Conservation (phyloP, 2,797 vertebrate genomes). For the Tragopan temminckii region DNA sequence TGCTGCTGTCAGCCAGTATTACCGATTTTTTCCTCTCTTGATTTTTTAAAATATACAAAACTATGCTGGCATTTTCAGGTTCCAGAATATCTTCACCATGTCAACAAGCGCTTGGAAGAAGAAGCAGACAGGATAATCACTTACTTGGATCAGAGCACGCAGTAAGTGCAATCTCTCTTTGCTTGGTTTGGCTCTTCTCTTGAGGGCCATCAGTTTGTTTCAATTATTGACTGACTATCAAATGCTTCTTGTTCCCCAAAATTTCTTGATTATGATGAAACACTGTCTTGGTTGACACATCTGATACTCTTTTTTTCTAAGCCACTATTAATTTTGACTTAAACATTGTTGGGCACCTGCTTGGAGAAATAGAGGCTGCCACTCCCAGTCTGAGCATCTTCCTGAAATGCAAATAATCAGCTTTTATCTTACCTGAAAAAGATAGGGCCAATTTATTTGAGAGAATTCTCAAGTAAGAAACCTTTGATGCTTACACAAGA, state of each 20-base stretch:
- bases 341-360: neutral
- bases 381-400: neutral
- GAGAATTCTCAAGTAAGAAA: neutral
- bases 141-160: conserved; percentile 99
- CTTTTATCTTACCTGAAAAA: conserved; percentile 26
- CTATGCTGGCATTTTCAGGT: conserved; percentile 85
- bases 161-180: conserved; percentile 86
- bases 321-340: neutral
- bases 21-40: neutral
- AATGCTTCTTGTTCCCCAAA: neutral
- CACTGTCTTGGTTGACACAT: conserved; percentile 32
- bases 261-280: conserved; percentile 32
- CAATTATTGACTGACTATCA: conserved; percentile 25
- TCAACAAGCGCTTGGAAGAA: conserved; percentile 98
- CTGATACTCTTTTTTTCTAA: conserved; percentile 5
- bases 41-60: conserved; percentile 44
- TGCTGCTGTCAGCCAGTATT: neutral
- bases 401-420: conserved; percentile 5
- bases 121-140: conserved; percentile 98
- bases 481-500: neutral
- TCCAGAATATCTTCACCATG: conserved; percentile 98
- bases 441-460: rapidly evolving
- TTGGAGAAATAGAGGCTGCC: neutral
- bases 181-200: neutral
- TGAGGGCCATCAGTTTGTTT: neutral